Evolutionary conservation across 2,797 vertebrate species (phyloP).

Genomic region (Telmatherina bonti): DNA sequence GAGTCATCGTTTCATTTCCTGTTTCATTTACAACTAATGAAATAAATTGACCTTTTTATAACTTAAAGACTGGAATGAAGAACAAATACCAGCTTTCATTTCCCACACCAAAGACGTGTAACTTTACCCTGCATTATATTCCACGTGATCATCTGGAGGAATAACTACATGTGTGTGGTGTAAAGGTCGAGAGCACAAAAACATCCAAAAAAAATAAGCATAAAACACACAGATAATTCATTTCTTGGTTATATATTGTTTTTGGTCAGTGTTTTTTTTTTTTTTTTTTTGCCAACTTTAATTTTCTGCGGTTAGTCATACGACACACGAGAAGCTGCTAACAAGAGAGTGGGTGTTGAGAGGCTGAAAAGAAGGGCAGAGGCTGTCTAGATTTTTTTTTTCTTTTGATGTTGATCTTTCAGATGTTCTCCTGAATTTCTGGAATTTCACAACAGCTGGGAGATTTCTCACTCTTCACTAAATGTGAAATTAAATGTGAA

Average conservation of each 20-base stretch:
- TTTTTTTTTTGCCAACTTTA: background rate
- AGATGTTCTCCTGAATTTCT: background rate
- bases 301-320: background rate
- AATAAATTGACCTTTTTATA: conserved; percentile 33
- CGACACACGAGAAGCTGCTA: background rate
- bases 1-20: conserved; percentile 68
- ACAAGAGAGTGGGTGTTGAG: conserved; percentile 1
- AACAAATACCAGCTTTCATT: background rate
- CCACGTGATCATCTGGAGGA: background rate
- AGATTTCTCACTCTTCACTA: background rate
- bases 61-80: background rate
- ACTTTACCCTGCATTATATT: background rate
- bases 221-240: background rate
- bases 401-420: background rate
- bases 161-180: background rate
- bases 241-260: background rate
- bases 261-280: background rate
- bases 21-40: conserved; percentile 57
- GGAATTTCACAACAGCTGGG: background rate
- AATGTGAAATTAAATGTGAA: background rate
- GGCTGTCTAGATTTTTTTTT: background rate
- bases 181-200: background rate
- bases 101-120: background rate
- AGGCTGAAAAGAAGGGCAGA: background rate
- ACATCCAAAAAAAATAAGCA: background rate